Conservation (phyloP, 2,888 invertebrate species). For the Stenurella melanura region DNA sequence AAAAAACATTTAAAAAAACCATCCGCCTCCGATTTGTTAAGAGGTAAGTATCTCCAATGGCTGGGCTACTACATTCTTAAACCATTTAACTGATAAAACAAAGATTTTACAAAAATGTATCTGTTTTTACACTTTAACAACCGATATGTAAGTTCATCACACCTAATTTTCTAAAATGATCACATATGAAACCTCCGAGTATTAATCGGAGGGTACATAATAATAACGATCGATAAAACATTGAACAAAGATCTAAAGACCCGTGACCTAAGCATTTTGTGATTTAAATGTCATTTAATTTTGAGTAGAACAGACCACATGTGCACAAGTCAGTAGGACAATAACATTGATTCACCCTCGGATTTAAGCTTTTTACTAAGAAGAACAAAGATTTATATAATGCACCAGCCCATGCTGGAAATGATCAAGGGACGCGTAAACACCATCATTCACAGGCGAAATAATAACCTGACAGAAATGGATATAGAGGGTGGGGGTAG, state of each 20-base stretch:
- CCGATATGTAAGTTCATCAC: not conserved
- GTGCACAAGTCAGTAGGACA: conserved; percentile 57
- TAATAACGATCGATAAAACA: conserved; percentile 22
- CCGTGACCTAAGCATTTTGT: conserved; percentile 42
- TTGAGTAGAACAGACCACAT: conserved; percentile 57
- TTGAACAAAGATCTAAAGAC: conserved; percentile 36
- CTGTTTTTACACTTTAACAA: too few species aligned
- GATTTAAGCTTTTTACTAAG: conserved; percentile 58
- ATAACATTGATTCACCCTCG: conserved; percentile 55
- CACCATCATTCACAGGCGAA: conserved; percentile 62
- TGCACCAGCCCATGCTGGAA: conserved; percentile 65
- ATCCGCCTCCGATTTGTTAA: too few species aligned
- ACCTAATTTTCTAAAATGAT: not conserved
- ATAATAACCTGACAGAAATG: conserved; percentile 55
- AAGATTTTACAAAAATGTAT: too few species aligned
- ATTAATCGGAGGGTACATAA: not conserved
- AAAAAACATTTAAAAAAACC: too few species aligned
- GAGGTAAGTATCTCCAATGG: too few species aligned
- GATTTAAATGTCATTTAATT: conserved; percentile 56
- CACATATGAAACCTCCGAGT: not conserved
- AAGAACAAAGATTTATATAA: conserved; percentile 61
- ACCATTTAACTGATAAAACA: too few species aligned
- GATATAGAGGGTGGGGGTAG: conserved; percentile 40
- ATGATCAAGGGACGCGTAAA: conserved; percentile 69
- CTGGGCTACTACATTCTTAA: too few species aligned